Conservation (phyloP, 1,140 invertebrate species). For the Macrotrachela quadricornifera region DNA sequence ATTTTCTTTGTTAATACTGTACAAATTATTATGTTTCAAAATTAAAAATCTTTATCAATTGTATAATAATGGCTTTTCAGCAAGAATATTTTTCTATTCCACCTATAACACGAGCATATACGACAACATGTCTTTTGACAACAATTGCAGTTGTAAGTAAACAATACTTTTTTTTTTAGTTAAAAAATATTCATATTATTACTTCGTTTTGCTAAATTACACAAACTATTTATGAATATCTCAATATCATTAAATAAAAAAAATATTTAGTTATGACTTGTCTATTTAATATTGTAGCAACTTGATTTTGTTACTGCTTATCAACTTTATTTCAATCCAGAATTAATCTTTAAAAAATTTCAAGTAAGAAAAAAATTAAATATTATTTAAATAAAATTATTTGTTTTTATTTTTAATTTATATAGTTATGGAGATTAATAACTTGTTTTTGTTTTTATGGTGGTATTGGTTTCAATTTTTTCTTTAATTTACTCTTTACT, state of each 20-base stretch:
- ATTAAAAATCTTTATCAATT: no score
- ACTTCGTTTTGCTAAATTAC: no score
- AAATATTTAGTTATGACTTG: no score
- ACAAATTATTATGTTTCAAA: no score
- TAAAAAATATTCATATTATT: background rate
- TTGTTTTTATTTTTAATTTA: slow-evolving; percentile 19
- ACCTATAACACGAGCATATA: slow-evolving; percentile 79
- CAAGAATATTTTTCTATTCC: slow-evolving; percentile 43
- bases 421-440: slow-evolving; percentile 76
- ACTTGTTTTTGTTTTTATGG: slow-evolving; percentile 98
- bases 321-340: slow-evolving; percentile 94
- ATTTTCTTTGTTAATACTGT: no score
- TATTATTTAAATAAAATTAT: slow-evolving; percentile 1
- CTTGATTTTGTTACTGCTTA: slow-evolving; percentile 85
- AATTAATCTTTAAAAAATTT: slow-evolving; percentile 66
- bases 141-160: slow-evolving; percentile 3
- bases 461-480: slow-evolving; percentile 88
- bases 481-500: slow-evolving; percentile 98
- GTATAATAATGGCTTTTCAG: slow-evolving; percentile 5
- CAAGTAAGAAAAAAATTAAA: slow-evolving; percentile 42
- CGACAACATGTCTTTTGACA: slow-evolving; percentile 72
- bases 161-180: background rate
- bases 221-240: no score
- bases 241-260: no score
- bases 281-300: slow-evolving; percentile 49